Conservation (phyloP, 2,888 invertebrate genomes). For the Proisotoma minuta region DNA sequence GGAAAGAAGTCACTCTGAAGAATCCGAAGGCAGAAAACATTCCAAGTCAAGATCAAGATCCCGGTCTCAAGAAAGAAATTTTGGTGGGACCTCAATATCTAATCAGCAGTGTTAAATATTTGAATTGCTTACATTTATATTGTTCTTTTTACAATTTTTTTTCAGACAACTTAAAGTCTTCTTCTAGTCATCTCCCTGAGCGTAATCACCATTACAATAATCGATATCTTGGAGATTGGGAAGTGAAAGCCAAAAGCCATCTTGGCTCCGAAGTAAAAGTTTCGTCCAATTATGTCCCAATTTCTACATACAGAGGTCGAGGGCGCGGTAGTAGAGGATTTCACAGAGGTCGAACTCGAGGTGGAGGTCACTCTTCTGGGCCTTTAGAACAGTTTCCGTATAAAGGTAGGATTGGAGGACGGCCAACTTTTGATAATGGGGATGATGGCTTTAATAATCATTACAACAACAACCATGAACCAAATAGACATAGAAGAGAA, state of each 20-base stretch:
- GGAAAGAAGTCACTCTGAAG: neutral
- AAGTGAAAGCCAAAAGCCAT: slow-evolving; percentile 17
- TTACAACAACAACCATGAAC: neutral
- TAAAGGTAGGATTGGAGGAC: neutral
- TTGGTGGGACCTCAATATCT: no score
- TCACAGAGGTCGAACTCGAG: neutral
- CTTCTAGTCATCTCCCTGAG: neutral
- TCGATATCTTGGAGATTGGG: slow-evolving; percentile 28
- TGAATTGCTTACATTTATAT: no score
- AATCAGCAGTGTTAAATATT: no score
- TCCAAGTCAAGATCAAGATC: no score
- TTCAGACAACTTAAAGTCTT: neutral
- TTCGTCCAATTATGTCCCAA: neutral
- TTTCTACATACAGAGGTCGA: slow-evolving; percentile 15
- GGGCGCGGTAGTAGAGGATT: slow-evolving; percentile 9
- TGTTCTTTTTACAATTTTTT: no score
- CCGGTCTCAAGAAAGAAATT: no score
- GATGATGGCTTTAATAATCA: slow-evolving; percentile 13
- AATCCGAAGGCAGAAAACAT: neutral
- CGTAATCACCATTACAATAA: neutral
- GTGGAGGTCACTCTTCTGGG: neutral
- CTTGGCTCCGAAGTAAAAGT: slow-evolving; percentile 19
- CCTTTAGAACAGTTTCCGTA: no score
- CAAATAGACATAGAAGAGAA: neutral
- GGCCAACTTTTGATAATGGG: neutral